Evolutionary conservation across 2,888 invertebrate genomes (phyloP).

Genomic region (Mantis religiosa): DNA sequence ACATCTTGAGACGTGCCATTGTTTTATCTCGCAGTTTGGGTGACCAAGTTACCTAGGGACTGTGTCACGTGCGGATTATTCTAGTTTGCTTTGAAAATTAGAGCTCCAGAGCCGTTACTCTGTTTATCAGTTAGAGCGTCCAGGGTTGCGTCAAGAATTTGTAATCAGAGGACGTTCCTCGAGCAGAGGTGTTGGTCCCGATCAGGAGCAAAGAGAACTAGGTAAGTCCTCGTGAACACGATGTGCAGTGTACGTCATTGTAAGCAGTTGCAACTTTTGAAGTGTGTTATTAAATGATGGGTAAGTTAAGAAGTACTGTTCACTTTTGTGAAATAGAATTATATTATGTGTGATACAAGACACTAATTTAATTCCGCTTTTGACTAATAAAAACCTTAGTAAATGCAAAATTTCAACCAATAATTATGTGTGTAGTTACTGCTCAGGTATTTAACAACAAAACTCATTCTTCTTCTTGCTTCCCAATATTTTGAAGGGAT

Average conservation of each 20-base stretch:
- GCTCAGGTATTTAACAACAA: too few relatives aligned
- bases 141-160: background rate
- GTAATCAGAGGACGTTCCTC: background rate
- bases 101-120: background rate
- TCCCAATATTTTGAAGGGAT: too few relatives aligned
- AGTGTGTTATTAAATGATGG: background rate
- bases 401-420: too few relatives aligned
- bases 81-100: slow-evolving; percentile 17
- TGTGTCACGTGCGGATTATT: background rate
- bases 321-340: too few relatives aligned
- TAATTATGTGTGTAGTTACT: too few relatives aligned
- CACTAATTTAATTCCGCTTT: too few relatives aligned
- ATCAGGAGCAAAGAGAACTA: background rate
- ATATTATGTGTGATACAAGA: too few relatives aligned
- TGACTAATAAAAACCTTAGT: too few relatives aligned
- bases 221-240: background rate
- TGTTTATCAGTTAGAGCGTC: background rate
- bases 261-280: background rate
- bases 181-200: background rate
- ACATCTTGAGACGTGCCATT: background rate
- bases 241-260: background rate
- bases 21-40: background rate
- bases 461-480: too few relatives aligned
- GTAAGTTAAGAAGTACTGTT: background rate
- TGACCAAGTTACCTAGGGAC: background rate